Percentiles rank a stretch among this genome's conserved stretches.
These are phyloP conservation scores for Corythaixoides concolor DNA, from an alignment of 2,113 vertebrate species.

Conservation along the genomic window DNA sequence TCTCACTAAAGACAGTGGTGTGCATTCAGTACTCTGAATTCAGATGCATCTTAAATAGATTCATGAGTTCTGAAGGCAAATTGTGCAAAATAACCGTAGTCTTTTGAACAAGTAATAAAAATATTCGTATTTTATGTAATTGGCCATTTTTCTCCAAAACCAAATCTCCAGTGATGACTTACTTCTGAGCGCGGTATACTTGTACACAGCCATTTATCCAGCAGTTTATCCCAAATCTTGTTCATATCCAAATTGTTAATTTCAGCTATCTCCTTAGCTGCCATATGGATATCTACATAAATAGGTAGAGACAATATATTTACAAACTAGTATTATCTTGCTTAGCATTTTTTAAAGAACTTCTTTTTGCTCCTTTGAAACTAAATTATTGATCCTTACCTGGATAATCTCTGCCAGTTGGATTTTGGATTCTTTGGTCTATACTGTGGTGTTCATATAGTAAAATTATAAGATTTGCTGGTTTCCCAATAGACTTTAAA, in stretches of 20 bases:
- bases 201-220: conserved; percentile 93
- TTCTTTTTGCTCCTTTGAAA: not conserved
- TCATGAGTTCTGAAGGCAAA: not conserved
- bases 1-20: not conserved
- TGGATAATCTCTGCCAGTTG: conserved; percentile 77
- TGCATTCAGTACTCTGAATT: not conserved
- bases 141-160: not conserved
- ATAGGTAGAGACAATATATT: not conserved
- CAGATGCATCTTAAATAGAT: not conserved
- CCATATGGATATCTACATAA: conserved; percentile 85
- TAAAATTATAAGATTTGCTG: conserved; percentile 82
- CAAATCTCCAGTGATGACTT: not conserved
- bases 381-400: conserved; percentile 71
- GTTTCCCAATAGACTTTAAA: conserved; percentile 79
- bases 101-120: not conserved
- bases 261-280: conserved; percentile 87
- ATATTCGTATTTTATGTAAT: not conserved
- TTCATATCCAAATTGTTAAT: conserved; percentile 87
- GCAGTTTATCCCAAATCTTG: conserved; percentile 84
- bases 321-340: not conserved
- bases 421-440: conserved; percentile 78
- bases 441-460: conserved; percentile 91
- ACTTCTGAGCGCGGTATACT: conserved; percentile 75
- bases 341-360: not conserved
- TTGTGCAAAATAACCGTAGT: not conserved